Base-by-base conservation (phyloP, 2,888 invertebrate genomes). In the Congeria kusceri region DNA sequence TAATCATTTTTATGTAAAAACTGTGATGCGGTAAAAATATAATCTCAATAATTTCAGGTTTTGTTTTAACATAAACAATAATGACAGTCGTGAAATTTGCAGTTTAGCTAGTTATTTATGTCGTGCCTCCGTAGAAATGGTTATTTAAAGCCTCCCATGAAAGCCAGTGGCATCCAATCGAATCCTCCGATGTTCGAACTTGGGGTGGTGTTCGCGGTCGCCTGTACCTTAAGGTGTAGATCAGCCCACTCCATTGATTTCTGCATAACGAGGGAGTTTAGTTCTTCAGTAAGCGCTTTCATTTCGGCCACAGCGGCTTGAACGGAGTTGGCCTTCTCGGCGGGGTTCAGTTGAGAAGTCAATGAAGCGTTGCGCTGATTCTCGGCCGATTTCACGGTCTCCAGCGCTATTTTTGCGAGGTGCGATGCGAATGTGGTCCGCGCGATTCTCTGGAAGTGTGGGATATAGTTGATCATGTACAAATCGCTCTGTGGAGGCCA, bases 381-480 rank as follows among this genome's bases (percentile, higher is more conserved):
- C 23, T 20, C 23, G 20, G 53, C 53, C 2, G 53, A 11, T 18
- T 53, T 53, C 1, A 53, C 27, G 9, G 53, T 66, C 11, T 47
- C 18, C 4, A 27, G 15, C n/a, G 65, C 65, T 18, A 32, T 32
- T 13, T 23, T 29, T 1, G 53, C 65, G 18, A 66, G 32, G 28
- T 53, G 53, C 0, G 53, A 20, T 5, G 49, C 65, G 32, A 49
- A 66, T 13, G 56, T 29, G 20, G 28, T 28, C 18, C 65, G 53
- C 29, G 65, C 65, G 20, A 66, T 56, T 23, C 56, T 15, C 29
- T 66, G 65, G n/a, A 66, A 20, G 23, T 66, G 56, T 5, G 65
- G 65, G 20, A 66, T 25, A n/a, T 66, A 66, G 1, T 20, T 20
- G n/a, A 66, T n/a, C 65, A 66, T 56, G 0, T 27, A n/a, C 15